Evolutionary conservation across 2,888 invertebrate species (phyloP), one percentile per base, ranked within the genome.

Genomic region (Amphipyra tragopoginis): DNA sequence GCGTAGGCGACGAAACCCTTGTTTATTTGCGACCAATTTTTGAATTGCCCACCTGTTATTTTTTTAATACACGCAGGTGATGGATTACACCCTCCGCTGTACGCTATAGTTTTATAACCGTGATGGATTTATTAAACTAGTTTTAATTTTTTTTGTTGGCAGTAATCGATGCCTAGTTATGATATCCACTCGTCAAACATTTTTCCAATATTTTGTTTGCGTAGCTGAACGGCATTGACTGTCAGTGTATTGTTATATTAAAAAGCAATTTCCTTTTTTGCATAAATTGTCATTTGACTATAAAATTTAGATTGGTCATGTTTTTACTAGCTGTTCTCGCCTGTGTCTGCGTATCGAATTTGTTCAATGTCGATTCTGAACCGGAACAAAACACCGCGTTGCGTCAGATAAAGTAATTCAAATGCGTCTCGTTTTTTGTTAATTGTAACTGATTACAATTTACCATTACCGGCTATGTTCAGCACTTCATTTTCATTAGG

Each of bases 351-450:
- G 81, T 86, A 75, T 80, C 85, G 84, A 85, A 89, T 89, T 77
- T 79, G 77, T 80, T 86, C 86, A 87, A 86, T 88, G 86, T 83
- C 84, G 81, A 82, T 82, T 77, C 70, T 75, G 71, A 82, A 75
- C 82, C 87, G 85, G 82, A 87, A 87, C 88, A 82, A 85, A 88
- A 84, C 79, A 72, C 58, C 64, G 71, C 67, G 76, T 79, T 78
- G 76, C 80, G 79, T 81, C 82, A 80, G 76, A 81, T 85, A 76
- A 75, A 78, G 73, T 75, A 72, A 79, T 67, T 70, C 58, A 60
- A 77, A 72, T 64, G 64, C 67, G 64, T 68, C 61, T 65, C 66
- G 57, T 56, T 62, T 66, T 62, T 53, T 38, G 45, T 65, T 65
- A 52, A 47, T 63, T 64, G 47, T 65, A 68, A 74, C 57, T 53